Evolutionary conservation across 2,797 vertebrate species (phyloP), one percentile per base, ranked within the genome.

Genomic region (Lithobates pipiens): DNA sequence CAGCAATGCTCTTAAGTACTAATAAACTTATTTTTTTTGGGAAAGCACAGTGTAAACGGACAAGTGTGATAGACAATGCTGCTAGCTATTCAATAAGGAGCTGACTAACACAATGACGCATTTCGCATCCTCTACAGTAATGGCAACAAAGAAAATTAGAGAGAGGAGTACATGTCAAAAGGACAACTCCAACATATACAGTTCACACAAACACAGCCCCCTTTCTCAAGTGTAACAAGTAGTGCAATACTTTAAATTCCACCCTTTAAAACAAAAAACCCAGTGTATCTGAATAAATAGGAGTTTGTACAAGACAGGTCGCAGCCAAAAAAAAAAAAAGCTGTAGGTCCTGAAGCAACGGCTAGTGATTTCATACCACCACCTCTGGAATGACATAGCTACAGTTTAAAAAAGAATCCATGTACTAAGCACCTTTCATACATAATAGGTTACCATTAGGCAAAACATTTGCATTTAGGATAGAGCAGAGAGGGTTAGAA

Each of bases 231-330:
- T 82, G 80, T 82, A 82, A 82, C 80, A 73, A 82, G 70, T 82
- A 73, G 80, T 82, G 80, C 80, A 85, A 88, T 88, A 34, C 88
- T 86, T 83, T 84, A 34, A 3, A 73, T 27, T 63, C 70, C 25
- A 82, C 4, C 69, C 69, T 25, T 29, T 16, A 11, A 44, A 13
- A 46, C 42, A 3, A 46, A 46, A 46, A 11, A 46, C 69, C 36
- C 80, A 82, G 69, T 82, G 80, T 82, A 63, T 81, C 16, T 27
- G 36, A 82, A 82, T 81, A 81, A 81, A 71, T 71, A 71, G 29
- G 25, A 42, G 36, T 77, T 42, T 65, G 50, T 61, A 67, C 34
- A 67, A 78, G 25, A 67, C 18, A 5, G 15, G 34, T 25, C 39
- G 15, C 13, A 23, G 61, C 15, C 27, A 10, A 34, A n/a, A 72